Percentiles rank a stretch among this genome's conserved stretches.
These are phyloP conservation scores for Drosophila quinaria DNA, from an alignment of 2,888 invertebrate species.

Conservation along the genomic window DNA sequence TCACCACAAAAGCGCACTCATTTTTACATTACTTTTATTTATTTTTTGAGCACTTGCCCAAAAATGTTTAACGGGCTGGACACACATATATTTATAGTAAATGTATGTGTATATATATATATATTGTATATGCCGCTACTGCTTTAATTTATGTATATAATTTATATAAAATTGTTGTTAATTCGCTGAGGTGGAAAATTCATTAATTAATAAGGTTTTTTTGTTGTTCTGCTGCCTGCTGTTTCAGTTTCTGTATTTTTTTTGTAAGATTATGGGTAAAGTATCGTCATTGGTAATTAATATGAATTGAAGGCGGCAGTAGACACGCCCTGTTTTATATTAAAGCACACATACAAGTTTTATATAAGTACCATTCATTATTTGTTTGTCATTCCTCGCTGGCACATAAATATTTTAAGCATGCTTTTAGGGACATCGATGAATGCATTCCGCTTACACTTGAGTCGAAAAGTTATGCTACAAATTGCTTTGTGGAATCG, in stretches of 20 bases:
- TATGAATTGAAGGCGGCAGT: conserved; percentile 20
- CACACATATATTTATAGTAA: conserved; percentile 29
- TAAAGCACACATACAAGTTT: conserved; percentile 32
- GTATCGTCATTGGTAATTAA: conserved; percentile 35
- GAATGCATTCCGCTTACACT: not conserved
- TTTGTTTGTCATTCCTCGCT: not conserved
- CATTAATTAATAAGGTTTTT: conserved; percentile 80
- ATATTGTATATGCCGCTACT: conserved; percentile 62
- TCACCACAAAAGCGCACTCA: conserved; percentile 6
- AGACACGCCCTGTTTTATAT: conserved; percentile 14
- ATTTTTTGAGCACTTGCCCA: not conserved
- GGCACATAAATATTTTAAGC: not conserved
- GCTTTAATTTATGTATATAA: conserved; percentile 65
- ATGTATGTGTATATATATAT: conserved; percentile 40
- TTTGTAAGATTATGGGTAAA: conserved; percentile 27
- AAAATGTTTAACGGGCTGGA: conserved; percentile 19
- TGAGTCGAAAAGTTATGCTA: not conserved
- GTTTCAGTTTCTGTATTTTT: conserved; percentile 22
- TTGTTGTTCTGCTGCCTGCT: conserved; percentile 61
- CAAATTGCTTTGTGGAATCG: not conserved
- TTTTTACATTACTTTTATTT: not conserved
- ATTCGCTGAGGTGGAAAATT: conserved; percentile 84
- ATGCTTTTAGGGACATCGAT: conserved; percentile 2
- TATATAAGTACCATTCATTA: conserved; percentile 28
- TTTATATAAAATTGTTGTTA: conserved; percentile 81